Evolutionary conservation across 2,888 invertebrate genomes (phyloP).

Genomic region (Nudaria mundana): DNA sequence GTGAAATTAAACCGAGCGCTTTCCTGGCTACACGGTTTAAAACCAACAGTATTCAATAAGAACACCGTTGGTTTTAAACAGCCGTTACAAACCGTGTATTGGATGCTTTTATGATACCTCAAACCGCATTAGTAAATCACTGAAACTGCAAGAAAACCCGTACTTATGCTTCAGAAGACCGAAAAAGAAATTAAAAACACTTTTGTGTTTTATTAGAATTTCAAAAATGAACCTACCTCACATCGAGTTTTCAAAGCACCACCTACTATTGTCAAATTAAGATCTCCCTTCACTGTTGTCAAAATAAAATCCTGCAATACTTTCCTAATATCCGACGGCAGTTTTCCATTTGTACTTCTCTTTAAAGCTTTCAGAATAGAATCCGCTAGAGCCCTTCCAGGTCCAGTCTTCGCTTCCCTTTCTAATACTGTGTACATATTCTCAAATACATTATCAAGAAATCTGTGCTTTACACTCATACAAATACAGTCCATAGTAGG

Average conservation of each 20-base stretch:
- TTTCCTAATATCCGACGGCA: constrained; percentile 50
- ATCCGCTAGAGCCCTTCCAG: constrained; percentile 59
- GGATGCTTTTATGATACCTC: too few relatives aligned
- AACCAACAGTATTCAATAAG: too few relatives aligned
- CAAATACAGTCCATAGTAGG: constrained; percentile 58
- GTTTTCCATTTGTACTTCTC: constrained; percentile 63
- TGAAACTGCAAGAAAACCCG: too few relatives aligned
- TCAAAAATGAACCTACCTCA: constrained; percentile 45
- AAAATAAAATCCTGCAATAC: constrained; percentile 62
- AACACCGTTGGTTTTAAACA: too few relatives aligned
- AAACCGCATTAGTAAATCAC: too few relatives aligned
- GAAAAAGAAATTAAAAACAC: too few relatives aligned
- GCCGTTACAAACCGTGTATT: too few relatives aligned
- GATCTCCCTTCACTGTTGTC: constrained; percentile 57
- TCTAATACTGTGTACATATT: constrained; percentile 69
- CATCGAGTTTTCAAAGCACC: constrained; percentile 74
- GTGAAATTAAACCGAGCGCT: too few relatives aligned
- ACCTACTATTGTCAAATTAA: constrained; percentile 67
- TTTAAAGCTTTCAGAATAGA: constrained; percentile 50
- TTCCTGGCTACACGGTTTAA: too few relatives aligned
- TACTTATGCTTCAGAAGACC: too few relatives aligned
- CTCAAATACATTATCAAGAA: constrained; percentile 68
- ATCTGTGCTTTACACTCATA: constrained; percentile 55
- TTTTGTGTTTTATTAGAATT: too few relatives aligned
- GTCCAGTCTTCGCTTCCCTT: constrained; percentile 43